Conservation (phyloP, 2,797 vertebrate species). For the Miichthys miiuy region DNA sequence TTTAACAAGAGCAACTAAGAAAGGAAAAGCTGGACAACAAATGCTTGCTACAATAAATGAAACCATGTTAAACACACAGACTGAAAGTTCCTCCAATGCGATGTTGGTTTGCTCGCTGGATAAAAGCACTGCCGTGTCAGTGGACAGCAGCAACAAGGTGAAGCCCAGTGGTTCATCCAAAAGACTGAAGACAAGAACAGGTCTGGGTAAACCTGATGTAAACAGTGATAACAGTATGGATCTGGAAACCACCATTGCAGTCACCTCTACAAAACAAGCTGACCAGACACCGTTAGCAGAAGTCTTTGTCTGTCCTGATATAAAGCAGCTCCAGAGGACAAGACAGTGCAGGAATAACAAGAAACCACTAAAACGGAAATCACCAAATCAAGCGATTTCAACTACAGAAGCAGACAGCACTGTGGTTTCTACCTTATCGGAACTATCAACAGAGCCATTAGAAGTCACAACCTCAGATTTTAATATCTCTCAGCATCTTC, state of each 20-base stretch:
- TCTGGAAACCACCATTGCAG: conserved; percentile 52
- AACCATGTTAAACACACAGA: background rate
- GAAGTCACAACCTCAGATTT: background rate
- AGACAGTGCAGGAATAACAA: conserved; percentile 30
- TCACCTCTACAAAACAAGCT: conserved; percentile 21
- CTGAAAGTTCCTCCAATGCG: conserved; percentile 15
- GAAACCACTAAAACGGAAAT: conserved; percentile 65
- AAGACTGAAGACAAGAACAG: conserved; percentile 17
- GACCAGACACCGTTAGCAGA: background rate
- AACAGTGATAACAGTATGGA: conserved; percentile 34
- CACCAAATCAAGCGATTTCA: background rate
- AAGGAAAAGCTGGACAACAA: conserved; percentile 43
- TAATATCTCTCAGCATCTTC: background rate
- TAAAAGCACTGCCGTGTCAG: conserved; percentile 9
- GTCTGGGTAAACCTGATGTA: conserved; percentile 8
- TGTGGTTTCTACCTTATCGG: conserved; percentile 36
- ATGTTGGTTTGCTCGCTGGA: conserved; percentile 32
- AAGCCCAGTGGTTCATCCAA: conserved; percentile 33
- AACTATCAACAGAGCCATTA: background rate
- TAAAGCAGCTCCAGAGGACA: conserved; percentile 29
- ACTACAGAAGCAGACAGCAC: background rate
- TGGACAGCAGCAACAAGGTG: conserved; percentile 9
- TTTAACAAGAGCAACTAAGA: conserved; percentile 49
- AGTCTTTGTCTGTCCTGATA: conserved; percentile 12
- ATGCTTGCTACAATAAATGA: conserved; percentile 12